Evolutionary conservation across 2,888 invertebrate species (phyloP), one percentile per base, ranked within the genome.

Genomic region (Aromia moschata): DNA sequence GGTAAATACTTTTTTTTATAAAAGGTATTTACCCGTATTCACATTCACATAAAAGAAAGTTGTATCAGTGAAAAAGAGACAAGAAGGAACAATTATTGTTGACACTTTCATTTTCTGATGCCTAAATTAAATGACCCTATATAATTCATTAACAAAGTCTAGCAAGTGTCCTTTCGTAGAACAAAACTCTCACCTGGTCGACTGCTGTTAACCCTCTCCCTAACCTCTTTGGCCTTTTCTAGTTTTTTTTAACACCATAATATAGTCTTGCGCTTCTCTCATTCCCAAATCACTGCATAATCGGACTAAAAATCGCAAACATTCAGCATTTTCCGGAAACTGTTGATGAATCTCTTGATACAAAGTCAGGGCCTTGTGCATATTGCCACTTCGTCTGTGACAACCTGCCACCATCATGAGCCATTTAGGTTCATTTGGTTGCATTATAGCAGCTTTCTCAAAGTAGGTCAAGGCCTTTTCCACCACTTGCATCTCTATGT

Each of bases 291-390:
- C 96, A 30, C 90, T 91, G 75, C 94, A 92, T 46, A 97, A 81
- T 68, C 94, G 87, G n/a, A 95, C 91, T 72, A 97, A 84, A 77
- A 94, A 88, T 80, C 93, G 92, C 51, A 97, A 82, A 81, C 98
- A 98, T 76, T 96, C 96, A 0, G 93, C 86, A 79, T 98, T 97
- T 63, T 98, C 96, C 0, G 98, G 98, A 79, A 98, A 98, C 68
- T 89, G 87, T 12, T 67, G 66, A 41, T 59, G 53, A 73, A 98
- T 90, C 68, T 88, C 87, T 81, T 93, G 92, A 80, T 95, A 96
- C 0, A 92, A 85, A 4, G 89, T 84, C 14, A 96, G 83, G 5
- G 95, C 94, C 72, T 73, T 71, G 63, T 85, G 84, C 51, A 85
- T 80, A 56, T 85, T 90, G 18, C 94, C 94, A 55, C 90, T 89